These are phyloP conservation scores for Macropodus opercularis DNA, from an alignment of 2,797 vertebrate species.

Conservation along the genomic window DNA sequence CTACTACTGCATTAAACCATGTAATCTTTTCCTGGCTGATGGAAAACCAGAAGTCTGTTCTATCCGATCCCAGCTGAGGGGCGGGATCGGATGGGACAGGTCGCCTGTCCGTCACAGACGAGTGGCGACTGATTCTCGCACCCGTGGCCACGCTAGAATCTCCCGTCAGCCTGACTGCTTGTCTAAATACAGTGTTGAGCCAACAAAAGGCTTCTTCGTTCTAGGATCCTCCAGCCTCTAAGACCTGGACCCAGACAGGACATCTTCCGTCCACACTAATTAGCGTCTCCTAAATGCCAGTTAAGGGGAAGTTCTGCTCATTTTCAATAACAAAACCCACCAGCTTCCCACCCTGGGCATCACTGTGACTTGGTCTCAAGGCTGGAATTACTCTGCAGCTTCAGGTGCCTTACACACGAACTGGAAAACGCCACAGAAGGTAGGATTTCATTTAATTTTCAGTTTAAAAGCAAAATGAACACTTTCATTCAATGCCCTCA, in stretches of 20 bases:
- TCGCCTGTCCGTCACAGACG: too few relatives aligned
- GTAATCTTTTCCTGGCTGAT: too few relatives aligned
- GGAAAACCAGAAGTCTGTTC: too few relatives aligned
- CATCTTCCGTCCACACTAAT: constrained; percentile 46
- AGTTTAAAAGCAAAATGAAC: constrained; percentile 9
- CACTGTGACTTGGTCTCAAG: too few relatives aligned
- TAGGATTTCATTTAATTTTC: constrained; percentile 6
- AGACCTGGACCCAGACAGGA: constrained; percentile 27
- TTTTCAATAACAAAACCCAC: constrained; percentile 27
- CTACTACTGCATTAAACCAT: too few relatives aligned
- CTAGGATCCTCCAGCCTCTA: constrained; percentile 3
- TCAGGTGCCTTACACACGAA: constrained; percentile 8
- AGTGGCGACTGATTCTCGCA: too few relatives aligned
- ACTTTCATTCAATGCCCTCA: constrained; percentile 1
- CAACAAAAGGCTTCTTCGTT: constrained; percentile 15
- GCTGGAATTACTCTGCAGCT: too few relatives aligned
- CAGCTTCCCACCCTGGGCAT: constrained; percentile 5
- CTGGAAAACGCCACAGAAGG: constrained; percentile 22
- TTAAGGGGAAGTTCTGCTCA: constrained; percentile 27
- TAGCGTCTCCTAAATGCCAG: constrained; percentile 36
- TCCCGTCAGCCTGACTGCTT: too few relatives aligned
- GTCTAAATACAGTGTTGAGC: too few relatives aligned
- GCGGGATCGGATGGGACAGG: too few relatives aligned
- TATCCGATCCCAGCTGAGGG: too few relatives aligned
- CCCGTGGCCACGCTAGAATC: too few relatives aligned